Conservation (phyloP, 2,888 invertebrate genomes). For the Agrochola macilenta region DNA sequence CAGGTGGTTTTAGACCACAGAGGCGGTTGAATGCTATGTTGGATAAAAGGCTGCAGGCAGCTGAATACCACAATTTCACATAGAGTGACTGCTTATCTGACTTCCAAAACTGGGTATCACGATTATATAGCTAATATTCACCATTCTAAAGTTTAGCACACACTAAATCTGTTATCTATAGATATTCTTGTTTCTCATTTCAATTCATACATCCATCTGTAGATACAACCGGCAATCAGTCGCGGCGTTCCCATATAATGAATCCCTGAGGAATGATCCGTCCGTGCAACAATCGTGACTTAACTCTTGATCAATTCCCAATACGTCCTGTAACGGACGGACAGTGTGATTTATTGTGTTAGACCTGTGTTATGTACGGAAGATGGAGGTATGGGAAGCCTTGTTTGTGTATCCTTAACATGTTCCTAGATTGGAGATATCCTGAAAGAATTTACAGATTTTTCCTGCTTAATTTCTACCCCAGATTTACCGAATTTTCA, state of each 20-base stretch:
- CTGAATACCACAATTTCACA: no score
- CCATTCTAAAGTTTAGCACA: not conserved
- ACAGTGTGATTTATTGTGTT: conserved; percentile 78
- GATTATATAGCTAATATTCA: not conserved
- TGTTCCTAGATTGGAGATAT: not conserved
- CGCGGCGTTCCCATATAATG: conserved; percentile 83
- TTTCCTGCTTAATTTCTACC: not conserved
- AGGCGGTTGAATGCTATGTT: no score
- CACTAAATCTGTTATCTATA: not conserved
- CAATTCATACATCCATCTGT: conserved; percentile 55
- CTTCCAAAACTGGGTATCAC: no score
- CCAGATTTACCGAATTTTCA: not conserved
- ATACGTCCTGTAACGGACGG: conserved; percentile 74
- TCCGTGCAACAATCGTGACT: conserved; percentile 88
- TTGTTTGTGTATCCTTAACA: conserved; percentile 29
- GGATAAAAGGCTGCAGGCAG: no score
- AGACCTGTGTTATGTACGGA: conserved; percentile 58
- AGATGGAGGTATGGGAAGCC: conserved; percentile 43
- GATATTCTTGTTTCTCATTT: conserved; percentile 15
- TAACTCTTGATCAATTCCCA: conserved; percentile 88
- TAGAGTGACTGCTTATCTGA: no score
- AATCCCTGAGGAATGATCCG: conserved; percentile 87
- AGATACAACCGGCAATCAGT: conserved; percentile 80
- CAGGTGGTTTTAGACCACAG: no score
- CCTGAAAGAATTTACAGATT: not conserved